Evolutionary conservation across 1,140 invertebrate genomes (phyloP).

Genomic region (Apolygus lucorum): DNA sequence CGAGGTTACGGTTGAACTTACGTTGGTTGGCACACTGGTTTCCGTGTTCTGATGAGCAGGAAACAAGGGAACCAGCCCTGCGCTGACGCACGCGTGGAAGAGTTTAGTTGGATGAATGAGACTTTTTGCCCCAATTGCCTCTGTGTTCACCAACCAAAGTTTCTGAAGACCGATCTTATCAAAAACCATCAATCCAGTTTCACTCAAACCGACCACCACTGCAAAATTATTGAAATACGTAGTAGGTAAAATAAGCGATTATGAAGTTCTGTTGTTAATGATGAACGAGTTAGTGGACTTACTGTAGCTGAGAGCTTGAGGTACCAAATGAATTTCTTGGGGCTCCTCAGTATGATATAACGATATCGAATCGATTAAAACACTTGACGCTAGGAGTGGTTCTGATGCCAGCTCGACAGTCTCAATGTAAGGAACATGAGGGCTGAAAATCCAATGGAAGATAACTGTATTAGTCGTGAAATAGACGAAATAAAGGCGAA

Average conservation of each 20-base stretch:
- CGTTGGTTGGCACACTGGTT: neutral
- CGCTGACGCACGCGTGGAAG: neutral
- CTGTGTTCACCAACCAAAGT: neutral
- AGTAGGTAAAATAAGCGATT: too few species aligned
- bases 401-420: neutral
- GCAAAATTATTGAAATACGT: neutral
- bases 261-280: too few species aligned
- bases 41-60: neutral
- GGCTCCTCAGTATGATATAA: neutral
- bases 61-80: neutral
- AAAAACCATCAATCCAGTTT: neutral
- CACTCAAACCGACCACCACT: slow-evolving; percentile 4
- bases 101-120: neutral
- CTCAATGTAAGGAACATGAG: neutral
- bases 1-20: neutral
- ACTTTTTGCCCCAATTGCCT: neutral
- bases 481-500: too few species aligned
- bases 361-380: neutral
- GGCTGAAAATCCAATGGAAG: neutral
- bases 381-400: neutral
- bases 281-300: neutral
- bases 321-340: slow-evolving; percentile 7
- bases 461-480: too few species aligned
- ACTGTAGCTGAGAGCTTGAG: slow-evolving; percentile 1
- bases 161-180: neutral